These are phyloP conservation scores for Forbesichthys agassizii DNA, from an alignment of 2,113 vertebrate genomes.

Conservation along the genomic window DNA sequence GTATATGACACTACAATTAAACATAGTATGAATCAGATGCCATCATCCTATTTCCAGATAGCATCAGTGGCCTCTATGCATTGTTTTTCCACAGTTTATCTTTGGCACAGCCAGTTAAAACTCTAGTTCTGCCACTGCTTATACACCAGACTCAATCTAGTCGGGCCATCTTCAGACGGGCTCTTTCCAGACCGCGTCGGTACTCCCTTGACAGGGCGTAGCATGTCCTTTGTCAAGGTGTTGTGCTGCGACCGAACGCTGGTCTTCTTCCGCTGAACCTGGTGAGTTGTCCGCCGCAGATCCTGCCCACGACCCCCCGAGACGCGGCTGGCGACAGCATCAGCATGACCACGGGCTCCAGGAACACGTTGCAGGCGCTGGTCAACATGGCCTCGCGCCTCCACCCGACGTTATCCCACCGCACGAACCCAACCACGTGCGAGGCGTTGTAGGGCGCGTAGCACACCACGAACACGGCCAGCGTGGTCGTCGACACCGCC, in stretches of 20 bases:
- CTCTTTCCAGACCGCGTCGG: conserved; percentile 21
- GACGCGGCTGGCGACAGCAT: conserved; percentile 71
- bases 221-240: not conserved
- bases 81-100: too few species aligned
- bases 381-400: conserved; percentile 70
- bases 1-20: too few species aligned
- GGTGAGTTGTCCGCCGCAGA: conserved; percentile 51
- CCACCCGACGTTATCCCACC: conserved; percentile 60
- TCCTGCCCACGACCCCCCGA: conserved; percentile 48
- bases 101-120: too few species aligned
- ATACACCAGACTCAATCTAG: conserved; percentile 15
- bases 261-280: conserved; percentile 24
- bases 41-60: too few species aligned
- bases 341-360: conserved; percentile 79
- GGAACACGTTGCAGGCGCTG: conserved; percentile 78
- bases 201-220: not conserved
- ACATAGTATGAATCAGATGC: too few species aligned
- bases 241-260: not conserved
- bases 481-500: conserved; percentile 71
- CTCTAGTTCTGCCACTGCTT: too few species aligned
- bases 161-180: conserved; percentile 21
- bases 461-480: conserved; percentile 78
- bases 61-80: too few species aligned
- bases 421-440: conserved; percentile 75
- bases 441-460: conserved; percentile 81